Evolutionary conservation across 2,797 vertebrate species (phyloP), one percentile per base, ranked within the genome.

Genomic region (Thamnophis elegans): DNA sequence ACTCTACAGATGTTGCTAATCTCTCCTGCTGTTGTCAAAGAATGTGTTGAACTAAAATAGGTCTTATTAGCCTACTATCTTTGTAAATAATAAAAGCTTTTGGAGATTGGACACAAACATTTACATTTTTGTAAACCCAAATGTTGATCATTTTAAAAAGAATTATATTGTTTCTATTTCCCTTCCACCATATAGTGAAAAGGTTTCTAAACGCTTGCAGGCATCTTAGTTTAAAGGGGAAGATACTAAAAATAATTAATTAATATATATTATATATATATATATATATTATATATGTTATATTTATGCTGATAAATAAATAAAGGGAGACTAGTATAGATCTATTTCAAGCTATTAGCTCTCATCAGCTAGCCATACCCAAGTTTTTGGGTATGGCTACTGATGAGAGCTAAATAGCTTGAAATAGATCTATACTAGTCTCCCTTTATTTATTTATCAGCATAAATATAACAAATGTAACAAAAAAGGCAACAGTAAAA

Each of bases 1-100:
- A 87, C 85, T 28, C 58, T 95, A 90, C 94, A 95, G 93, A 95
- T 93, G 91, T 85, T 86, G 26, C 51, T 28, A 91, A 91, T 94
- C 87, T 11, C 0, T 54, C 0, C 9, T 93, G 62, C 93, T 85
- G 36, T 54, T 59, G 8, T 2, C 87, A 87, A 91, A 93, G 55
- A 32, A 62, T 26, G 28, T 0, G 0, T 0, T 89, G 10, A 88
- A 62, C 73, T 60, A 62, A 56, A 94, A 93, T 93, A 90, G 86
- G 92, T 26, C 2, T 78, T 87, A 95, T 91, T 78, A 91, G 25
- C n/a, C 86, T 32, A 0, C 0, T 60, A 26, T 51, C 16, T n/a
- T 85, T 22, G 13, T n/a, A 91, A 93, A 14, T 0, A 62, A 28
- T 62, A 4, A 93, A 91, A 90, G 13, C 47, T 1, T 59, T 42